These are phyloP conservation scores for Ameiurus melas DNA, from an alignment of 2,113 vertebrate species.

Conservation along the genomic window DNA sequence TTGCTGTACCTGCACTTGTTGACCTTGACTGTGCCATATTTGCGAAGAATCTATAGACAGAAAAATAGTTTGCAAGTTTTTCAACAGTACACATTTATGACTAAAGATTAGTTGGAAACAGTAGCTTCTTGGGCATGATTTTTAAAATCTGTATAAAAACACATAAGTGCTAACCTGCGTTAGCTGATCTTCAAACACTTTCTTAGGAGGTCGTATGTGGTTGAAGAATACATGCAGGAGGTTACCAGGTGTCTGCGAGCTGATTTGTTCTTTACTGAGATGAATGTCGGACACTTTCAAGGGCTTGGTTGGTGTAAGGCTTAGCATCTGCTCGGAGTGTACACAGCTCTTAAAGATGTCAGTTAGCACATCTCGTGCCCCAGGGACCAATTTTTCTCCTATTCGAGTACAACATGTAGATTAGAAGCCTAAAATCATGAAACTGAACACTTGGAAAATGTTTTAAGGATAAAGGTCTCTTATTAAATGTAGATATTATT, in stretches of 20 bases:
- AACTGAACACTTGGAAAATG: not conserved
- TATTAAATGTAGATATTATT: not conserved
- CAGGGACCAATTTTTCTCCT: conserved; percentile 91
- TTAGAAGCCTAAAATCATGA: not conserved
- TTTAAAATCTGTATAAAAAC: not conserved
- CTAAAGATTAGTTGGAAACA: not conserved
- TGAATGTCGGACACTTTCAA: conserved; percentile 93
- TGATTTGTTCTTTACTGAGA: conserved; percentile 97
- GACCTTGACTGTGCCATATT: conserved; percentile 88
- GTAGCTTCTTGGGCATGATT: not conserved
- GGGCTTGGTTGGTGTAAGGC: conserved; percentile 87
- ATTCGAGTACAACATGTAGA: conserved; percentile 20
- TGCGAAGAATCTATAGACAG: conserved; percentile 84
- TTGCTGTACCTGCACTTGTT: conserved; percentile 97
- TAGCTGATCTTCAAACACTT: conserved; percentile 94
- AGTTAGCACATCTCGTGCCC: conserved; percentile 88
- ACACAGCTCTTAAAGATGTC: conserved; percentile 97
- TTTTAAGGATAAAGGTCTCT: not conserved
- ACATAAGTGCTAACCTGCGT: conserved; percentile 79
- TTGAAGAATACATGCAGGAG: conserved; percentile 94
- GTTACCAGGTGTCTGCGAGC: conserved; percentile 91
- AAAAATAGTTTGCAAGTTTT: not conserved
- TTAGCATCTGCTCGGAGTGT: conserved; percentile 92
- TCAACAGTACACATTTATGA: not conserved
- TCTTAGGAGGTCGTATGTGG: conserved; percentile 91